phyloP scores from a whole-genome alignment of 2,113 vertebrate genomes.

The Pithys albifrons region DNA sequence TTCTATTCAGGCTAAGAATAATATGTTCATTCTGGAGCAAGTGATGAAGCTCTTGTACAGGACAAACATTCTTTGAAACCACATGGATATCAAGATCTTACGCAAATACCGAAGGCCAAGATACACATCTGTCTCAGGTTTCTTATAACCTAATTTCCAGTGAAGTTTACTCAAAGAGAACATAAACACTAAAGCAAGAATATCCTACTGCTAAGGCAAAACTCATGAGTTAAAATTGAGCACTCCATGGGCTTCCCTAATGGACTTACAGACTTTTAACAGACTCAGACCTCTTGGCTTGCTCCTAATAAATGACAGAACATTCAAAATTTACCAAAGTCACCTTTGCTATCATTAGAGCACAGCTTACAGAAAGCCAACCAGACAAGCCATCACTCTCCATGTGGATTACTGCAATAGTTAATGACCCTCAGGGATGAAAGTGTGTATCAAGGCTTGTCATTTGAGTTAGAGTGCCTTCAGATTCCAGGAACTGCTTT shows the following conservation, averaged over 20 bases:
- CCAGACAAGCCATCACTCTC: neutral
- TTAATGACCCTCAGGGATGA: neutral
- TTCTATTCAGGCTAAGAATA: neutral
- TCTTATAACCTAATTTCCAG: neutral
- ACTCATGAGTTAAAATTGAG: neutral
- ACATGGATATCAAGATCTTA: neutral
- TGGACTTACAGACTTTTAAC: neutral
- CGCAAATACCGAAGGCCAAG: neutral
- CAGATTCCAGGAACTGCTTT: neutral
- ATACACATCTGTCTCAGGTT: neutral
- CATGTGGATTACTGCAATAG: neutral
- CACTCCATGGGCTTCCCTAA: neutral
- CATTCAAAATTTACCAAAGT: neutral
- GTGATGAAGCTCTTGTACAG: neutral
- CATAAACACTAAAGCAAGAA: neutral
- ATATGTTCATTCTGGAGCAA: neutral
- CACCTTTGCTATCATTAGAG: neutral
- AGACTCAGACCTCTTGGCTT: neutral
- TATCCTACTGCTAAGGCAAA: neutral
- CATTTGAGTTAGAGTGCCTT: neutral
- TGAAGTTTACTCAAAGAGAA: neutral
- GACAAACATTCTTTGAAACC: neutral
- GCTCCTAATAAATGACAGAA: neutral
- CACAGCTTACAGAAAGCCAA: neutral
- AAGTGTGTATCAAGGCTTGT: neutral